Percentiles rank a stretch among this genome's conserved stretches.
Evolutionary conservation across 2,113 vertebrate species (phyloP).

Genomic region (Petrocephalus zakoni): DNA sequence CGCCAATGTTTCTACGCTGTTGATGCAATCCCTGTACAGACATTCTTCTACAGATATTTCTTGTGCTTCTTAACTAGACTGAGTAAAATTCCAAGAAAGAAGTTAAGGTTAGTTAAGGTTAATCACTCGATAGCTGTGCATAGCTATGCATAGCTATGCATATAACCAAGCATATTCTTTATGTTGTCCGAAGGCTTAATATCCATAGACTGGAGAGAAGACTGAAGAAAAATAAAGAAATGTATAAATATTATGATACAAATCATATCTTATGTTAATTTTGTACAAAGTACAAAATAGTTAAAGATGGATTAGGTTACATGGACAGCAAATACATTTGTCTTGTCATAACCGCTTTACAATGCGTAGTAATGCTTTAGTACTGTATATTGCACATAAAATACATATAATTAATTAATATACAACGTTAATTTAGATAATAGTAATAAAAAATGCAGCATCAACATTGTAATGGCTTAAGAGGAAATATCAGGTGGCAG

Average conservation of each 20-base stretch:
- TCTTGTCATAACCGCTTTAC: neutral
- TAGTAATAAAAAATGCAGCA: neutral
- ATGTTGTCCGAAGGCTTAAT: neutral
- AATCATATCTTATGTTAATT: neutral
- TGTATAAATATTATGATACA: neutral
- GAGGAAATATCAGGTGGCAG: neutral
- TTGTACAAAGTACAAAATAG: neutral
- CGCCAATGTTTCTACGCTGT: neutral
- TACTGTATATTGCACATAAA: too few species aligned
- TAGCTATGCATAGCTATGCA: neutral
- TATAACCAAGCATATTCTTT: neutral
- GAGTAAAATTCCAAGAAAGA: neutral
- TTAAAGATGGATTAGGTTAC: neutral
- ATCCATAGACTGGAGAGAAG: neutral
- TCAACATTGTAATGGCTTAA: neutral
- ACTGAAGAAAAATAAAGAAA: neutral
- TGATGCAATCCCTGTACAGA: neutral
- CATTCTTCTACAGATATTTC: neutral
- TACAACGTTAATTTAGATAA: neutral
- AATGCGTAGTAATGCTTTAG: neutral
- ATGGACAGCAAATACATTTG: neutral
- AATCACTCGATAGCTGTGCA: neutral
- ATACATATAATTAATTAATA: too few species aligned
- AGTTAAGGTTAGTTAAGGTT: neutral
- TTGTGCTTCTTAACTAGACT: neutral